These are phyloP conservation scores for Parnassius apollo DNA, from an alignment of 2,888 invertebrate genomes.

Conservation along the genomic window DNA sequence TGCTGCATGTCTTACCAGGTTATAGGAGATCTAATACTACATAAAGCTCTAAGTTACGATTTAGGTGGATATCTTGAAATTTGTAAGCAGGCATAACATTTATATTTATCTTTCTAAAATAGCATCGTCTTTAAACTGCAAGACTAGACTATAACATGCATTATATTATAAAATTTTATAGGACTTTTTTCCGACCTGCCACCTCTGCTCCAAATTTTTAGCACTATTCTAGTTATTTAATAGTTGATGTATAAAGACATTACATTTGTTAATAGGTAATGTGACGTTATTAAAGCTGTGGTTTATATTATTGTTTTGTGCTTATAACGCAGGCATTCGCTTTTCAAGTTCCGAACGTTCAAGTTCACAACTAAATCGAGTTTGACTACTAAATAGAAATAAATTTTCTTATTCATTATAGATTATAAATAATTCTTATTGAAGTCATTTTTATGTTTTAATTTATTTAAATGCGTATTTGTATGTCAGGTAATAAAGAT, in stretches of 20 bases:
- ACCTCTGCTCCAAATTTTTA: conserved; percentile 8
- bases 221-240: conserved; percentile 4
- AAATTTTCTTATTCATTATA: no score
- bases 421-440: no score
- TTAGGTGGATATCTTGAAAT: no score
- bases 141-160: not conserved
- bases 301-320: not conserved
- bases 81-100: no score
- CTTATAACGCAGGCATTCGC: no score
- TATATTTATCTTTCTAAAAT: not conserved
- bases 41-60: no score
- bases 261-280: conserved; percentile 5
- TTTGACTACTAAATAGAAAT: no score
- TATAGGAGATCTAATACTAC: no score
- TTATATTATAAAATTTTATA: conserved; percentile 16
- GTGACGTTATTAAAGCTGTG: not conserved
- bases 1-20: no score
- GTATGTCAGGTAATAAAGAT: not conserved
- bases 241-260: conserved; percentile 4
- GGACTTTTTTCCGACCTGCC: conserved; percentile 15
- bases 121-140: conserved; percentile 2
- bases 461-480: not conserved
- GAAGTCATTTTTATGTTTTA: no score
- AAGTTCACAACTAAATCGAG: no score
- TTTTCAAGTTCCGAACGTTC: no score